Conservation (phyloP, 2,888 invertebrate species). For the Apodemia hepburni region DNA sequence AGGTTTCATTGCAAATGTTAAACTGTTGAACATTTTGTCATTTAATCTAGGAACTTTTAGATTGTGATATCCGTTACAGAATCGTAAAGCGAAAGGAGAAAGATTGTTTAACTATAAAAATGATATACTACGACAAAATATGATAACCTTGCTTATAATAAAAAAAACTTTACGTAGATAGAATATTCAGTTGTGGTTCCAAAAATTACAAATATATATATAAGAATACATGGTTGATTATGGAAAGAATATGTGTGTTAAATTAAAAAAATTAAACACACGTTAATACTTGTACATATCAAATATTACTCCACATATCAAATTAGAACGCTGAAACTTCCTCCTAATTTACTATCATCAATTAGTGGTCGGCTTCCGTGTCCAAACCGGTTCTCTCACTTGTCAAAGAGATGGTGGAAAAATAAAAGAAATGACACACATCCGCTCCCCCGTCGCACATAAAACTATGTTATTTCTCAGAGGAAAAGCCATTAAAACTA, state of each 20-base stretch:
- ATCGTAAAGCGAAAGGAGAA: no score
- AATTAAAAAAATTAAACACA: not conserved
- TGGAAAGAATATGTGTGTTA: no score
- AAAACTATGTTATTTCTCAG: slow-evolving; percentile 8
- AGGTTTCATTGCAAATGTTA: not conserved
- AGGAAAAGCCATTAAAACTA: slow-evolving; percentile 12
- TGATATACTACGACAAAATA: no score
- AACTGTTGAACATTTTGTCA: not conserved
- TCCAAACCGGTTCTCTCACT: slow-evolving; percentile 38
- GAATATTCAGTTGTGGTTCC: no score
- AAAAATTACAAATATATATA: no score
- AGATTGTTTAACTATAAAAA: no score
- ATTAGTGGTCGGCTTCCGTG: slow-evolving; percentile 61
- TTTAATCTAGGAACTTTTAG: not conserved
- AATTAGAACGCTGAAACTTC: slow-evolving; percentile 40
- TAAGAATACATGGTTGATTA: no score
- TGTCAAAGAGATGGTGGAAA: slow-evolving; percentile 9
- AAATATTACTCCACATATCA: slow-evolving; percentile 7
- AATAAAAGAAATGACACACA: slow-evolving; percentile 9
- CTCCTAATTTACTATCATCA: slow-evolving; percentile 55
- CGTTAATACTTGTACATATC: not conserved
- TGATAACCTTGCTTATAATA: no score
- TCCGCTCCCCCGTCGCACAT: not conserved
- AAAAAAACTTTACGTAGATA: no score
- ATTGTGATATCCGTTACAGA: no score